Evolutionary conservation across 2,797 vertebrate species (phyloP).

Genomic region (Danio choprae): DNA sequence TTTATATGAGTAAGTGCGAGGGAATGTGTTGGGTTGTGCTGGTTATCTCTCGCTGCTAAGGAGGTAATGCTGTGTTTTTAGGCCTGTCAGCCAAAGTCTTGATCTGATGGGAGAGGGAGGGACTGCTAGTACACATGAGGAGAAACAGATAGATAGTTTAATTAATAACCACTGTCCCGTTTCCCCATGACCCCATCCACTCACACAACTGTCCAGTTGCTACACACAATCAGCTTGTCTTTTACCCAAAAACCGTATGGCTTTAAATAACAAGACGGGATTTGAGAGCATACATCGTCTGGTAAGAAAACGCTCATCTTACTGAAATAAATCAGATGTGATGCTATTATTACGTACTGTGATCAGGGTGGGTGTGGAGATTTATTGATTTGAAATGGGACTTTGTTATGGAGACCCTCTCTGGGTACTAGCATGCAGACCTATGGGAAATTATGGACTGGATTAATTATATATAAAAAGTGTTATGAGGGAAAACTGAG

Average conservation of each 20-base stretch:
- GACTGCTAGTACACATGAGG: slow-evolving; percentile 62
- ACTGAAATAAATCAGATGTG: slow-evolving; percentile 6
- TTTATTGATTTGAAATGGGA: slow-evolving; percentile 16
- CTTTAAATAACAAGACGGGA: slow-evolving; percentile 29
- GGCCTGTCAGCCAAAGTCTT: slow-evolving; percentile 67
- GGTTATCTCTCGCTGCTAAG: slow-evolving; percentile 51
- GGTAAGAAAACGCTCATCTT: slow-evolving; percentile 54
- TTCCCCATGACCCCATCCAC: slow-evolving; percentile 75
- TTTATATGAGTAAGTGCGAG: slow-evolving; percentile 36
- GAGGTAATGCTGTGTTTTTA: slow-evolving; percentile 66
- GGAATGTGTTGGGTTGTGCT: slow-evolving; percentile 17
- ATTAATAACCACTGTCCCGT: slow-evolving; percentile 84
- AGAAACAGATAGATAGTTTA: slow-evolving; percentile 77
- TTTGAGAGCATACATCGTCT: background rate
- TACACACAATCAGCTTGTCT: slow-evolving; percentile 63
- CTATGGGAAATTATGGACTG: slow-evolving; percentile 35
- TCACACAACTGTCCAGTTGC: slow-evolving; percentile 66
- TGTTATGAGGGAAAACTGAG: background rate
- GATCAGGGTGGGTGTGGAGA: background rate
- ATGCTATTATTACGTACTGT: background rate
- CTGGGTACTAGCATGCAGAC: slow-evolving; percentile 3
- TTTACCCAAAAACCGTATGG: slow-evolving; percentile 66
- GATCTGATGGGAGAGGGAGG: slow-evolving; percentile 51
- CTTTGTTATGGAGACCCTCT: background rate
- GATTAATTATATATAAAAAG: slow-evolving; percentile 27